Conservation (phyloP, 2,888 invertebrate species). For the Rhogogaster chlorosoma region DNA sequence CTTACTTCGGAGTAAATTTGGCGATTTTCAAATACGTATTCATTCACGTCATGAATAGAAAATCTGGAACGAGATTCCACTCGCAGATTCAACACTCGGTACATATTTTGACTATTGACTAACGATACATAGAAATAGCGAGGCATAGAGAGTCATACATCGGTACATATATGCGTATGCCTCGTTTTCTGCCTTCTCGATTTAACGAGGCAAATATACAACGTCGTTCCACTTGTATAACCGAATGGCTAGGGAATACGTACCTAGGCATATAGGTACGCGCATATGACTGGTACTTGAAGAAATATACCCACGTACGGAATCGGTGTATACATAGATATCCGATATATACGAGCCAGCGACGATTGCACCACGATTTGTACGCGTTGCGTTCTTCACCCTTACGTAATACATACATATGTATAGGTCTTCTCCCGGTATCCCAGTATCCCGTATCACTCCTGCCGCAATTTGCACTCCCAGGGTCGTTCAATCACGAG, state of each 20-base stretch:
- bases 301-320: background rate
- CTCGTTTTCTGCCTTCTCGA: background rate
- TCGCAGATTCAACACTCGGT: background rate
- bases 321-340: background rate
- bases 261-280: background rate
- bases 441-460: conserved; percentile 28
- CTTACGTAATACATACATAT: conserved; percentile 23
- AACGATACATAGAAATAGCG: background rate
- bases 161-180: background rate
- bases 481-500: conserved; percentile 48
- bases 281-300: background rate
- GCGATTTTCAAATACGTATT: background rate
- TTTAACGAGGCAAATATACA: conserved; percentile 30
- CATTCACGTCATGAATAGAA: background rate
- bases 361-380: conserved; percentile 8
- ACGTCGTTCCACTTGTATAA: conserved; percentile 5
- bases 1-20: background rate
- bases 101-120: conserved; percentile 13
- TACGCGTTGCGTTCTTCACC: conserved; percentile 36
- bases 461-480: conserved; percentile 45
- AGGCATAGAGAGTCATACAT: background rate
- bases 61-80: background rate
- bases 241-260: background rate
- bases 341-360: background rate
- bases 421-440: background rate